Conservation (phyloP, 2,113 vertebrate genomes). For the Dipodomys ordii region DNA sequence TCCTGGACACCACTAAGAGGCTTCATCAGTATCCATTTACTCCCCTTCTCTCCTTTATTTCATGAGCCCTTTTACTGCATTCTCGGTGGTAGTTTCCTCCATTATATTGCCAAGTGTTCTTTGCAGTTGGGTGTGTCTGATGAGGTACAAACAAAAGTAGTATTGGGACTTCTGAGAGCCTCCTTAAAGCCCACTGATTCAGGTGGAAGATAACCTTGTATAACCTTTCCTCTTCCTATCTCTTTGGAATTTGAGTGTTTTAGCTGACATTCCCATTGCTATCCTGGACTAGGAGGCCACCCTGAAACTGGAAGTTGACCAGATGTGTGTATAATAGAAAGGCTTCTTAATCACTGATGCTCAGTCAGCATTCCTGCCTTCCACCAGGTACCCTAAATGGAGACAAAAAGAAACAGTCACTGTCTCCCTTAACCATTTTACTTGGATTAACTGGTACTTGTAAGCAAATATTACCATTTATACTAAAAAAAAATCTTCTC, state of each 20-base stretch:
- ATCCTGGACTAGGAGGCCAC: background rate
- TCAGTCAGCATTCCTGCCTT: background rate
- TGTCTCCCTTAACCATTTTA: background rate
- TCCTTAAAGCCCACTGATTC: background rate
- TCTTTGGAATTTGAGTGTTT: background rate
- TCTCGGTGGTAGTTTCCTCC: background rate
- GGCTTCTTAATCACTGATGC: background rate
- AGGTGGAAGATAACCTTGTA: background rate
- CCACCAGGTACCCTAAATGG: background rate
- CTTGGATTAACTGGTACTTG: background rate
- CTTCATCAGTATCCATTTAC: background rate
- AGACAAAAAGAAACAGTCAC: background rate
- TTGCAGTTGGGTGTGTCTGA: background rate
- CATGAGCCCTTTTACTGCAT: background rate
- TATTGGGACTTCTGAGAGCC: background rate
- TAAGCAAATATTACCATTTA: background rate
- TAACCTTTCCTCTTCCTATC: background rate
- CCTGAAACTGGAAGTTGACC: background rate
- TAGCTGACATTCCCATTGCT: background rate
- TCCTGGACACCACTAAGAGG: background rate
- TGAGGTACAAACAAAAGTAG: background rate
- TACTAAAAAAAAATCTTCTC: background rate
- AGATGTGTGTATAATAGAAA: background rate
- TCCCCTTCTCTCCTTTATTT: background rate
- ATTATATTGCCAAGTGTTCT: background rate